A percentile compares a stretch with the other conserved stretches of the same genome.
These are phyloP conservation scores for Oxystoma pomonae DNA, from an alignment of 2,888 invertebrate genomes.

Conservation along the genomic window DNA sequence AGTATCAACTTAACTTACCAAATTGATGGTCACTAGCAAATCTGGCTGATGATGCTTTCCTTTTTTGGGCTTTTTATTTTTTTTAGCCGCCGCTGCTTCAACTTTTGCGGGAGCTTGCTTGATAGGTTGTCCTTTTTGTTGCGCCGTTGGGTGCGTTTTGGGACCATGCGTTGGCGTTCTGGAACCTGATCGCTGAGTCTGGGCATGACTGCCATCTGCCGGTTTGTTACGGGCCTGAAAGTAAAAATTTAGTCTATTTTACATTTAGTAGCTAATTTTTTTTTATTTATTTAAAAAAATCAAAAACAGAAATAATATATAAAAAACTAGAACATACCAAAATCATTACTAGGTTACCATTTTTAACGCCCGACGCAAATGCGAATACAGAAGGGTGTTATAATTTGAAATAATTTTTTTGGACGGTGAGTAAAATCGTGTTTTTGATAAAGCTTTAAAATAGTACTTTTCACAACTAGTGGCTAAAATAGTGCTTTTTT, in stretches of 20 bases:
- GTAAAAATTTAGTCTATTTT: not conserved
- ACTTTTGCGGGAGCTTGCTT: slow-evolving; percentile 55
- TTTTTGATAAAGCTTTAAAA: no score
- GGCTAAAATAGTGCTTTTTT: no score
- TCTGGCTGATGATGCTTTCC: slow-evolving; percentile 78
- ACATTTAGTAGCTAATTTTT: not conserved
- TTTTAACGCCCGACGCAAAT: no score
- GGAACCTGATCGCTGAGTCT: slow-evolving; percentile 62
- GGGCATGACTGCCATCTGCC: slow-evolving; percentile 68
- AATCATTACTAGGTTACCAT: no score
- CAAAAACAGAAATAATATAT: not conserved
- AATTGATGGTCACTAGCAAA: slow-evolving; percentile 74
- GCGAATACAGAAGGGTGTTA: no score
- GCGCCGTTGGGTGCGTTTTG: slow-evolving; percentile 62
- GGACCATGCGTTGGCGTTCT: slow-evolving; percentile 57
- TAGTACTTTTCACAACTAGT: no score
- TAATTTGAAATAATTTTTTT: no score
- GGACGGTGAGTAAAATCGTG: no score
- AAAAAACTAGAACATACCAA: no score
- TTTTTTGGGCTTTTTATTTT: slow-evolving; percentile 66
- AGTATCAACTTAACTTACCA: no score
- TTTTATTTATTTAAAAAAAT: not conserved
- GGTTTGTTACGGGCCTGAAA: slow-evolving; percentile 77
- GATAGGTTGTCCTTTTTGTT: slow-evolving; percentile 73
- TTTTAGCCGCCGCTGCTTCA: slow-evolving; percentile 56